Base-by-base conservation (phyloP, 1,140 invertebrate species). In the Halesus radiatus region DNA sequence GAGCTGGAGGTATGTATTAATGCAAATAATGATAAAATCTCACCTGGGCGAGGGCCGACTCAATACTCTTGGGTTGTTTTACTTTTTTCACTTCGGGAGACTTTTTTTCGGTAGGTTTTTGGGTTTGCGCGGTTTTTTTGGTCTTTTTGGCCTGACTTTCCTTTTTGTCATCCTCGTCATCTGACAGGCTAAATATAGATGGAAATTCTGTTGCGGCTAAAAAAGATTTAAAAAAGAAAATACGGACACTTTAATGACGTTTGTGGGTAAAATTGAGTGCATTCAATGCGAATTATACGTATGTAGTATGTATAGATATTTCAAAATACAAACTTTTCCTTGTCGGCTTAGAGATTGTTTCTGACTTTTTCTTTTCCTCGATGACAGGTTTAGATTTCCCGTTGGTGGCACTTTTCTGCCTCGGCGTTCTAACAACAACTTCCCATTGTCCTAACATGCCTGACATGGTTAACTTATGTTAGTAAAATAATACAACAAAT, bases 381-480 rank as follows among this genome's bases (percentile, higher is more conserved):
- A 90, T 90, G 84, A 90, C 90, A 74, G 89, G 89, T 77, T 92
- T 89, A 85, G 93, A 91, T 84, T 90, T 89, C n/a, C 88, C 88
- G 85, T 89, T 91, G 84, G 93, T 93, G 58, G 93, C 92, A 37
- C 23, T 26, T 82, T 94, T 94, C 82, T 94, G 68, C 81, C 94
- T 94, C 82, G 94, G 93, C 75, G 89, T 93, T 85, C 93, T 94
- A 54, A 92, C 91, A 79, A 95, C 94, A 84, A 94, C 91, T 93
- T 95, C 94, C 94, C 94, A 95, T 85, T 94, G 92, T 80, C 92
- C 92, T 50, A 91, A 92, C 93, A 94, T 94, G 52, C 92, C 92
- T 53, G 91, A 92, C 93, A 94, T 94, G 52, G 56, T 22, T 53
- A 72, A 53, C 32, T 78, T 70, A 23, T 23, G 45, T 58, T 76